These are phyloP conservation scores for Catocala nupta DNA, from an alignment of 2,888 invertebrate species.

Conservation along the genomic window DNA sequence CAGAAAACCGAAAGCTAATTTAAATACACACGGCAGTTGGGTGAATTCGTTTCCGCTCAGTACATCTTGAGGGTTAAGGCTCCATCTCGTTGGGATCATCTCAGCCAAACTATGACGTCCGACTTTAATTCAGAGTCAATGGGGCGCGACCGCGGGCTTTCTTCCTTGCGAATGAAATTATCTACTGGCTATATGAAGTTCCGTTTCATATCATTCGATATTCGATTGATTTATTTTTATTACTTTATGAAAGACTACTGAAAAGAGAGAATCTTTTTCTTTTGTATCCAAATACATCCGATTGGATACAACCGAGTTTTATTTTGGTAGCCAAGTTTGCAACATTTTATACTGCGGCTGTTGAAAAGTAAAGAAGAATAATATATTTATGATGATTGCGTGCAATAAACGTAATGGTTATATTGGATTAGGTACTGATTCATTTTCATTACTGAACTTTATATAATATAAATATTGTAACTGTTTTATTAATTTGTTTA, in stretches of 20 bases:
- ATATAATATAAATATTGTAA: no score
- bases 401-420: no score
- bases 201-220: slow-evolving; percentile 19
- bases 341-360: no score
- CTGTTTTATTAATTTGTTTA: no score
- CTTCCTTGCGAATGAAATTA: slow-evolving; percentile 31
- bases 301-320: neutral
- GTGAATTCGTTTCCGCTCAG: slow-evolving; percentile 35
- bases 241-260: slow-evolving; percentile 11
- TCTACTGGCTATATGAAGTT: slow-evolving; percentile 20
- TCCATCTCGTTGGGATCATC: slow-evolving; percentile 30
- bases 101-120: slow-evolving; percentile 35
- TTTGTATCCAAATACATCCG: slow-evolving; percentile 1
- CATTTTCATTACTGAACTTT: no score
- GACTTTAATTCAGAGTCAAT: slow-evolving; percentile 34
- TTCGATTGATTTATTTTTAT: slow-evolving; percentile 26
- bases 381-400: no score
- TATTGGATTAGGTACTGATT: no score
- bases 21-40: slow-evolving; percentile 42
- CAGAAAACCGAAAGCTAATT: slow-evolving; percentile 42
- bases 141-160: slow-evolving; percentile 21
- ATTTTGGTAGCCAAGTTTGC: neutral
- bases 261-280: slow-evolving; percentile 1
- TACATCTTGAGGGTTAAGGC: slow-evolving; percentile 26
- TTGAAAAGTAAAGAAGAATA: no score